Evolutionary conservation across 2,888 invertebrate species (phyloP).

Genomic region (Orchesellides sinensis): DNA sequence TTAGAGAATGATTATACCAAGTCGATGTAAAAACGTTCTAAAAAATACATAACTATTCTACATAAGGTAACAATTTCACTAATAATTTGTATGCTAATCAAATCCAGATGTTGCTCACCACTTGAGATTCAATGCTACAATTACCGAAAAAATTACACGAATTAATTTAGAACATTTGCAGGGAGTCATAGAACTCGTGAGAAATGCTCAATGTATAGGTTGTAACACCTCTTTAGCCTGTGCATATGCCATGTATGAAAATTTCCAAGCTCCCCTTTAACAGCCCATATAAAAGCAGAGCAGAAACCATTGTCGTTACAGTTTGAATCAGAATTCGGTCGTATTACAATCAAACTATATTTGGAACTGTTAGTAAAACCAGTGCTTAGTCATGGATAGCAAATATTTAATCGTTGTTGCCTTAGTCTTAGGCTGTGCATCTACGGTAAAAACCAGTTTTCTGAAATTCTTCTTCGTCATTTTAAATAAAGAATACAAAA

Average conservation of each 20-base stretch:
- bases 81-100: conserved; percentile 51
- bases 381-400: conserved; percentile 63
- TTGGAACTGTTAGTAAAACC: background rate
- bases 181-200: background rate
- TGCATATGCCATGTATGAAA: background rate
- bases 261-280: conserved; percentile 21
- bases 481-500: too few species aligned
- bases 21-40: conserved; percentile 3
- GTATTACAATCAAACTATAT: background rate
- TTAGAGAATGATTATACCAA: background rate
- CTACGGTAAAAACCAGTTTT: conserved; percentile 62
- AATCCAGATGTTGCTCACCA: conserved; percentile 36
- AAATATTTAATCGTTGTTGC: conserved; percentile 66
- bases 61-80: background rate
- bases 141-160: conserved; percentile 17
- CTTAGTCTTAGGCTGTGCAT: conserved; percentile 68
- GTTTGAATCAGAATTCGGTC: conserved; percentile 4
- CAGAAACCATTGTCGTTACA: background rate
- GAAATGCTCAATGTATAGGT: background rate
- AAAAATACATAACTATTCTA: background rate
- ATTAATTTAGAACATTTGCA: background rate
- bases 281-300: conserved; percentile 51
- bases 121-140: too few species aligned
- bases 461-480: too few species aligned
- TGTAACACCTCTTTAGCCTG: background rate